These are phyloP conservation scores for Centropus bengalensis DNA, from an alignment of 2,113 vertebrate species.

Conservation along the genomic window DNA sequence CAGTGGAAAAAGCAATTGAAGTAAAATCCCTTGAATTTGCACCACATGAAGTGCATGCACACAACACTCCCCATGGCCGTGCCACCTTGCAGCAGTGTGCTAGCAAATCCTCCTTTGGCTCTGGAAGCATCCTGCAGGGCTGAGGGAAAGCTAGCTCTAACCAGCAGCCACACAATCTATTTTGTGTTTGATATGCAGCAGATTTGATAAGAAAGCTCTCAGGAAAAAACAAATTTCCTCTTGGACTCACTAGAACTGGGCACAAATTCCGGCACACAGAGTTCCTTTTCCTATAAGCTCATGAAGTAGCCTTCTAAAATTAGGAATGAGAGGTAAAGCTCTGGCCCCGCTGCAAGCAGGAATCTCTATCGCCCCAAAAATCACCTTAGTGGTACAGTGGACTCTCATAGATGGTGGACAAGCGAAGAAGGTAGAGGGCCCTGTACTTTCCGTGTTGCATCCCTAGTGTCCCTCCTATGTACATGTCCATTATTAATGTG, in stretches of 20 bases:
- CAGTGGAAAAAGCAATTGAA: not conserved
- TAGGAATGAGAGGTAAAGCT: slow-evolving; percentile 9
- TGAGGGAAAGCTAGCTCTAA: not conserved
- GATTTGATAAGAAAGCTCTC: slow-evolving; percentile 70
- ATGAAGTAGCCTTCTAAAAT: slow-evolving; percentile 56
- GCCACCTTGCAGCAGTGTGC: not conserved
- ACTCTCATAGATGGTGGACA: not conserved
- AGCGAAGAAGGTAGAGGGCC: not conserved
- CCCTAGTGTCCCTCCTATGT: not conserved
- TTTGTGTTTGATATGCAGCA: slow-evolving; percentile 39
- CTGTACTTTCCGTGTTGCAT: not conserved
- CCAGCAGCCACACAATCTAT: slow-evolving; percentile 34
- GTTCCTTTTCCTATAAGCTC: slow-evolving; percentile 52
- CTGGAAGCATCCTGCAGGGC: not conserved
- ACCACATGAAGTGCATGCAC: not conserved
- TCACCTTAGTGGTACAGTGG: not conserved
- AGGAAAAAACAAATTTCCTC: slow-evolving; percentile 70
- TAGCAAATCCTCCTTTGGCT: not conserved
- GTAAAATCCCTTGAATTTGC: not conserved
- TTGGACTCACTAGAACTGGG: slow-evolving; percentile 33
- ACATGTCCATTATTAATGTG: not conserved
- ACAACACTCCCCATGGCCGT: not conserved
- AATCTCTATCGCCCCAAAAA: not conserved
- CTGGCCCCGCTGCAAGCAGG: not conserved
- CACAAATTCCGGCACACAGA: slow-evolving; percentile 41